Evolutionary conservation across 2,113 vertebrate genomes (phyloP), one percentile per base, ranked within the genome.

Genomic region (Tragelaphus buxtoni): DNA sequence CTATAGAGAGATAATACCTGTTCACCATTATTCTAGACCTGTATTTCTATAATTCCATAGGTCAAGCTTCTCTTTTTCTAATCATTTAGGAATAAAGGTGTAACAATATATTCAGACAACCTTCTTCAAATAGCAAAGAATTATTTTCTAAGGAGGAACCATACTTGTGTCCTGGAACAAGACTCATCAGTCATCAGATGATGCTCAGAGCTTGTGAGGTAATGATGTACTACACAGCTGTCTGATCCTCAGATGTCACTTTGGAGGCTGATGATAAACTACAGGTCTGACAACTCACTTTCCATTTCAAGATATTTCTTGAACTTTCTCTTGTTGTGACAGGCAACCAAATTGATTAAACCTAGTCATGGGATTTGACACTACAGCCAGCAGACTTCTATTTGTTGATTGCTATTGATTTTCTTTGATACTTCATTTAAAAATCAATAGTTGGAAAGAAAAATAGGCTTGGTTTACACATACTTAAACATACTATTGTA

Each of bases 361-460:
- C 96, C 98, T 97, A 97, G 98, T 98, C 98, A 98, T 95, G 97
- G 98, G 98, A 99, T 99, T 98, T 99, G 99, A 99, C 99, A 99
- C 98, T 93, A 98, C 97, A 98, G 98, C 97, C 97, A 97, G 95
- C 98, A 98, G 98, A 99, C 98, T 99, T 98, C 99, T 99, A 99
- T 99, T 99, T 99, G 99, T 99, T 99, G 99, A 99, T 99, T 99
- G 99, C 99, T 99, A 99, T 99, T 99, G 99, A 99, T 99, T 99
- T 99, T 99, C 99, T 99, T 99, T 99, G 99, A 99, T 99, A 99
- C 98, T 99, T 99, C 98, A 99, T 99, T 99, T 99, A 99, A 99
- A 99, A 99, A 99, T 99, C 99, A 99, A 99, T 99, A 99, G 98
- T 97, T 98, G 97, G 98, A 98, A 99, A 99, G 99, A 99, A 99